Evolutionary conservation across 2,888 invertebrate species (phyloP), one percentile per base, ranked within the genome.

Genomic region (Drosophila falleni): DNA sequence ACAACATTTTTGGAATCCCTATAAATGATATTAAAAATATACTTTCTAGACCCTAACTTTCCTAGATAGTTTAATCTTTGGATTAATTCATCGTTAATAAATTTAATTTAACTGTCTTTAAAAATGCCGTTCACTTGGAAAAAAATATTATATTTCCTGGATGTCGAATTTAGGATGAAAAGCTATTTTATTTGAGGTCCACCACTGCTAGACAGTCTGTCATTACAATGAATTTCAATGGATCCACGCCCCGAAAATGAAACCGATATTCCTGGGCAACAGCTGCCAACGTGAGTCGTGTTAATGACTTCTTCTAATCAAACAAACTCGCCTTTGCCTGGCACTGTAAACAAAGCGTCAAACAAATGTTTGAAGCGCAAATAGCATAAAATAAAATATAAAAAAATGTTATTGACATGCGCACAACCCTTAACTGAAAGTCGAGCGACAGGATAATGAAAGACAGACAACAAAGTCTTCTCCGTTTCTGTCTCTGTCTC

Each of bases 291-390:
- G 19, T 44, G 41, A 46, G 62, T 49, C 61, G 61, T 62, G 81
- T 73, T 84, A 86, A 84, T 84, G 87, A 88, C 89, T 88, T 80
- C 59, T 70, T 82, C 70, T 80, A 86, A 80, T 61, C 84, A 80
- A 86, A 82, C 71, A 78, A 78, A 83, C 69, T 58, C 49, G 23
- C 61, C 64, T 64, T 16, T 65, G n/a, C 47, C 42, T 44, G 51
- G 39, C 42, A 51, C 53, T 35, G 62, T 61, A 78, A 71, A 78
- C 74, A 81, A 64, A 74, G 53, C 58, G 64, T 37, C 75, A 59
- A 72, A 65, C 86, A 82, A 88, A 88, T 78, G 83, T 84, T 84
- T 83, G 80, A 65, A 55, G 65, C 60, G 46, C 64, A 69, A 62
- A 70, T 50, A 68, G 29, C 51, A 56, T 56, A 42, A 16, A 23